Base-by-base conservation (phyloP, 2,888 invertebrate species). In the Chrysolina haemoptera region DNA sequence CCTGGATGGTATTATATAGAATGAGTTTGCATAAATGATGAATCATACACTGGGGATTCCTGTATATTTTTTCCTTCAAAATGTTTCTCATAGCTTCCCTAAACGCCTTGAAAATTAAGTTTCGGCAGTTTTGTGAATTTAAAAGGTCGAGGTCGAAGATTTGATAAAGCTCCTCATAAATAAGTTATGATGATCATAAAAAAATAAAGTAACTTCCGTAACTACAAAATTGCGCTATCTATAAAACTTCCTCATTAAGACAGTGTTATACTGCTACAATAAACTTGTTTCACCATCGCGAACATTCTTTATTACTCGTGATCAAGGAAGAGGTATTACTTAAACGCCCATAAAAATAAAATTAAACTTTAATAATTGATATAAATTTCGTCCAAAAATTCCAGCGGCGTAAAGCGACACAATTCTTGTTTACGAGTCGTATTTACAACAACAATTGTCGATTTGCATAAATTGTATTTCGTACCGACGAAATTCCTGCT, bases 381-480 rank as follows among this genome's bases (percentile, higher is more conserved):
- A 67, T 67, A 53, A 67, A 67, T 53, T 50, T 40, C 67, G 16
- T 18, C 40, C 27, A 16, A 40, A 40, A 50, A 46, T 65, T 41
- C 65, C 50, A 27, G 41, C 67, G 18, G 46, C 35, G 53, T 18
- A 67, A 35, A 53, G 55, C 53, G 41, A 67, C 67, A 50, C 53
- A 20, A 67, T 67, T 40, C 67, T 67, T 67, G 53, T 67, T 67
- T 67, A 67, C 53, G 67, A 67, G 48, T n/a, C 11, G 10, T 18
- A 53, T 67, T 67, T 50, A 66, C 66, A 50, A 65, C 64, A 64
- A 67, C 53, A 67, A 67, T 67, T 53, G 65, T 11, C 18, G 35
- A 48, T 67, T 35, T 67, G 67, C 67, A 67, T 67, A 53, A 67
- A 67, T 67, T 66, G 48, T 50, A 50, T 18, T 41, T 40, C 41